Evolutionary conservation across 1,140 invertebrate species (phyloP).

Genomic region (Coptotermes formosanus): DNA sequence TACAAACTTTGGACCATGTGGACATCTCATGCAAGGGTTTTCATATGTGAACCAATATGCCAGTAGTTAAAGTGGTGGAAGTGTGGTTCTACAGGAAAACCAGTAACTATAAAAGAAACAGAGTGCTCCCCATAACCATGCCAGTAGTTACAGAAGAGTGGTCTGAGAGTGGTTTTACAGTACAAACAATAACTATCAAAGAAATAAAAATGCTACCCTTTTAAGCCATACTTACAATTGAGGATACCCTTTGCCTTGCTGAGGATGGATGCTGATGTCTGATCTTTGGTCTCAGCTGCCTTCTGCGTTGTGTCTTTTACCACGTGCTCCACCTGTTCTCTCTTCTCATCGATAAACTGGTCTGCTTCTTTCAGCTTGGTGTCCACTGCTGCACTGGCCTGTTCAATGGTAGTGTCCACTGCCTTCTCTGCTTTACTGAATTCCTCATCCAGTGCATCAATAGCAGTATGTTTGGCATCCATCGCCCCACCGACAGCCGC

Average conservation of each 20-base stretch:
- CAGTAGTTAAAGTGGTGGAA: too few species aligned
- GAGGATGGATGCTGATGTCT: constrained; percentile 32
- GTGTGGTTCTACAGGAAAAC: too few species aligned
- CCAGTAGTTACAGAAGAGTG: too few species aligned
- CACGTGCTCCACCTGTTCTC: constrained; percentile 40
- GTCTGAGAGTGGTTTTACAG: too few species aligned
- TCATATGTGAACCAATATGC: too few species aligned
- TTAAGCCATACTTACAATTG: constrained; percentile 39
- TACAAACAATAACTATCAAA: not conserved
- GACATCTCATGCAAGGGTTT: too few species aligned
- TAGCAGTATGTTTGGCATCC: constrained; percentile 41
- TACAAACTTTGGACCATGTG: too few species aligned
- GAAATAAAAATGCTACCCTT: not conserved
- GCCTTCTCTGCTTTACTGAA: constrained; percentile 40
- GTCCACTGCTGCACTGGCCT: constrained; percentile 45
- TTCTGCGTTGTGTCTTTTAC: constrained; percentile 30
- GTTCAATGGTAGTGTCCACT: constrained; percentile 25
- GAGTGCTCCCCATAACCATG: not conserved
- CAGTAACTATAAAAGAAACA: not conserved
- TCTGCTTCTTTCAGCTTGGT: constrained; percentile 48
- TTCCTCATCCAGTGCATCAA: constrained; percentile 42
- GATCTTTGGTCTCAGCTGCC: constrained; percentile 27
- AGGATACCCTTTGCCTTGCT: constrained; percentile 43
- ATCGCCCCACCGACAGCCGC: constrained; percentile 44
- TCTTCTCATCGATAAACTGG: constrained; percentile 47